Percentiles rank a stretch among this genome's conserved stretches.
Conservation (phyloP, 92 coral and sea anemone species). For the Epizoanthus scotinus region DNA sequence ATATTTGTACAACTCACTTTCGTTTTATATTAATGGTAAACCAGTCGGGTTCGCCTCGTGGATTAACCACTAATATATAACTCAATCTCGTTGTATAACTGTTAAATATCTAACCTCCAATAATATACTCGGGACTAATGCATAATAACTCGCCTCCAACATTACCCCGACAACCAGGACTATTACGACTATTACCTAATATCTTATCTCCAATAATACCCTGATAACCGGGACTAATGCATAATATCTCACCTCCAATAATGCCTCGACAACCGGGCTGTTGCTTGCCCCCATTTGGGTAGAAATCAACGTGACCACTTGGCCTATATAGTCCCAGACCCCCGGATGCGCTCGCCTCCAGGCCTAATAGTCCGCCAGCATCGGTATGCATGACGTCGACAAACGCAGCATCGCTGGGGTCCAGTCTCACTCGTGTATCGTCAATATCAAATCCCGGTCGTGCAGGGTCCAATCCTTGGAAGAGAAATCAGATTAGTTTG, state of each 20-base stretch:
- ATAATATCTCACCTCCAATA: constrained; percentile 39
- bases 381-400: constrained; percentile 98
- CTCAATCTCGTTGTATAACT: no score
- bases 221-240: neutral
- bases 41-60: no score
- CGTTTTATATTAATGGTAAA: no score
- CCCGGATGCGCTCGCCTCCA: constrained; percentile 42
- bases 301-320: constrained; percentile 94
- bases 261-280: constrained; percentile 90
- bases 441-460: constrained; percentile 79
- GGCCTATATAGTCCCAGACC: constrained; percentile 80
- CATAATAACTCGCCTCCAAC: constrained; percentile 27
- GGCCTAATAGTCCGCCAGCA: constrained; percentile 48
- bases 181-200: no score
- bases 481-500: neutral
- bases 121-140: constrained; percentile 53
- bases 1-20: no score
- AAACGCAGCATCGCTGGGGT: constrained; percentile 86
- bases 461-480: constrained; percentile 92
- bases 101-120: constrained; percentile 46
- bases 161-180: constrained; percentile 76
- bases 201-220: neutral
- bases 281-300: constrained; percentile 91
- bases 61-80: no score
- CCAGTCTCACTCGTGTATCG: constrained; percentile 77